A percentile compares a stretch with the other conserved stretches of the same genome.
Evolutionary conservation across 2,888 invertebrate species (phyloP).

Genomic region (Callosobruchus maculatus): DNA sequence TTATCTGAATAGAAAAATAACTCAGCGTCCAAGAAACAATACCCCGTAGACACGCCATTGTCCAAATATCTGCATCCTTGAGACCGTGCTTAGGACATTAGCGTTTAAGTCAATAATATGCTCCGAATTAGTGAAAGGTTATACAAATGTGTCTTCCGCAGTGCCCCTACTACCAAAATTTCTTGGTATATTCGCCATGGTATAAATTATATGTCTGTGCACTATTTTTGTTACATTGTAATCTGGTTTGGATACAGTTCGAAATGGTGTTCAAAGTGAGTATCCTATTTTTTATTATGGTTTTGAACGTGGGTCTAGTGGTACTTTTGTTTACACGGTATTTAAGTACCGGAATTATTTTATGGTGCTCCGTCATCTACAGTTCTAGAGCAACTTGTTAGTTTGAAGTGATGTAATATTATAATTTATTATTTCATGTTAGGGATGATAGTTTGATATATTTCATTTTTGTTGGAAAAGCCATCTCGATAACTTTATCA

Average conservation of each 20-base stretch:
- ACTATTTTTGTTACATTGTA: not conserved
- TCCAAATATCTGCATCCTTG: not conserved
- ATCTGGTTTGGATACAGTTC: not conserved
- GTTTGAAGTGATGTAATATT: no score
- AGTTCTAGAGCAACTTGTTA: no score
- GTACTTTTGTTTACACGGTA: not conserved
- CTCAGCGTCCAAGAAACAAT: not conserved
- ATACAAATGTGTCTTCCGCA: not conserved
- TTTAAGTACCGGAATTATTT: not conserved
- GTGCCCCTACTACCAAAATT: not conserved
- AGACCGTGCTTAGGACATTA: not conserved
- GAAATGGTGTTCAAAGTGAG: not conserved
- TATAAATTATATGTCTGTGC: not conserved
- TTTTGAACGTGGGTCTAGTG: not conserved
- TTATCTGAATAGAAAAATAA: not conserved
- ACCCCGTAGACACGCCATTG: not conserved
- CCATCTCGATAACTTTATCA: no score
- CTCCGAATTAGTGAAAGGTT: not conserved
- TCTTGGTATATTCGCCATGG: not conserved
- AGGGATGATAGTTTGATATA: no score
- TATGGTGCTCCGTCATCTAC: no score
- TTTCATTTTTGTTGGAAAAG: no score
- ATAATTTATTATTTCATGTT: no score
- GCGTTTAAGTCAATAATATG: not conserved
- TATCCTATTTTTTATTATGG: not conserved